A percentile compares a stretch with the other conserved stretches of the same genome.
phyloP scores from a whole-genome alignment of 2,888 invertebrate species.

The Sinhomidia bicolor region DNA sequence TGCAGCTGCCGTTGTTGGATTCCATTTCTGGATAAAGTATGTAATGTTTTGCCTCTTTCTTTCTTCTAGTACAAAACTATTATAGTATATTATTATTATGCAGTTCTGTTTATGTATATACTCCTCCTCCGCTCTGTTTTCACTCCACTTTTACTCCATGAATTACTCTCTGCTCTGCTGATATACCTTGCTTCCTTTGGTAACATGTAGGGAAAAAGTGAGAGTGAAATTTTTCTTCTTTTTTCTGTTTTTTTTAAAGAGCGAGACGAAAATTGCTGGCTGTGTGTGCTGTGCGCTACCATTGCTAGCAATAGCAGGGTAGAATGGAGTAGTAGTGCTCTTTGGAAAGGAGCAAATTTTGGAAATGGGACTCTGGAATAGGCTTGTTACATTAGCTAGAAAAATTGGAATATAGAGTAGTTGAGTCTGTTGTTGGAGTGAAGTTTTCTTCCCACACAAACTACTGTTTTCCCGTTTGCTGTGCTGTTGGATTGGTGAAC shows the following conservation, averaged over 20 bases:
- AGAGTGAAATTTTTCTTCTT: conserved; percentile 39
- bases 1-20: background rate
- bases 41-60: background rate
- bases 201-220: background rate
- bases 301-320: background rate
- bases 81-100: background rate
- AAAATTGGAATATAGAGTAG: background rate
- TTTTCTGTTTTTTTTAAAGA: conserved; percentile 25
- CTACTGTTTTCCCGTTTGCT: conserved; percentile 15
- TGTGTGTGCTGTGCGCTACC: background rate
- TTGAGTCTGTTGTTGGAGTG: too few species aligned
- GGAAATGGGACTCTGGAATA: background rate
- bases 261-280: conserved; percentile 8
- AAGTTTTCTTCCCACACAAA: conserved; percentile 38
- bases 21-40: background rate
- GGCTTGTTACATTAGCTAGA: background rate
- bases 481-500: background rate
- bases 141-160: background rate
- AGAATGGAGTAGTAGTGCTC: background rate
- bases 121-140: background rate
- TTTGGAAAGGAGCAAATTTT: background rate
- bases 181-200: background rate
- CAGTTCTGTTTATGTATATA: background rate
- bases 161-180: conserved; percentile 16
- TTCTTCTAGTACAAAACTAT: too few species aligned